These are phyloP conservation scores for Myotis planiceps DNA, from an alignment of 2,797 vertebrate genomes.

Conservation along the genomic window DNA sequence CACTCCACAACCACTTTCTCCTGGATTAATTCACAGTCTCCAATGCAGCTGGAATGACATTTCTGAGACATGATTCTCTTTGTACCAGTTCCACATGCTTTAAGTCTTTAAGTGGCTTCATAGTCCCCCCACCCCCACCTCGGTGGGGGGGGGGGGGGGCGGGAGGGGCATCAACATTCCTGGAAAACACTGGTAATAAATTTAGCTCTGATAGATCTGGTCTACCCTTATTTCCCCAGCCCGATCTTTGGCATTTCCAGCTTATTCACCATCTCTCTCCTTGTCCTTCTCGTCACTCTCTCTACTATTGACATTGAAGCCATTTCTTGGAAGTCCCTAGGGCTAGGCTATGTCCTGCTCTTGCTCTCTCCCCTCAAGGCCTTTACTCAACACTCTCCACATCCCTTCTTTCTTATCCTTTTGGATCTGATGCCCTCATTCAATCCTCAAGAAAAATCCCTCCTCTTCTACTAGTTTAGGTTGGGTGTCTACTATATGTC, in stretches of 20 bases:
- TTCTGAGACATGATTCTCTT: not conserved
- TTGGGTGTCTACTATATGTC: not conserved
- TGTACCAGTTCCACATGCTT: not conserved
- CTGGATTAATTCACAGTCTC: not conserved
- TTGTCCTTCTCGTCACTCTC: not conserved
- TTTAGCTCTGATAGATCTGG: not conserved
- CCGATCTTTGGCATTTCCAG: not conserved
- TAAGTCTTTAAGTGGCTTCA: not conserved
- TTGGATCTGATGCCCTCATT: not conserved
- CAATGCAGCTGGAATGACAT: not conserved
- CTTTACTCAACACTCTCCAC: not conserved
- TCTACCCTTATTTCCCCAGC: not conserved
- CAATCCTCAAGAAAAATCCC: not conserved
- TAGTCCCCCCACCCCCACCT: too few relatives aligned
- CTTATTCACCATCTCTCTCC: not conserved
- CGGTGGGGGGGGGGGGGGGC: fast-evolving
- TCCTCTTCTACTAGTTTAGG: not conserved
- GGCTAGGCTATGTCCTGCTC: not conserved
- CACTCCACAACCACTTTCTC: not conserved
- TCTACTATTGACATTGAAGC: not conserved
- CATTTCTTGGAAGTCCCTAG: not conserved
- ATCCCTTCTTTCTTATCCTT: not conserved
- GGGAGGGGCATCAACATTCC: not conserved
- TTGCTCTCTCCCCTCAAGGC: not conserved
- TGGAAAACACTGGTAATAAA: not conserved